Evolutionary conservation across 2,888 invertebrate species (phyloP).

Genomic region (Brachylomia viminalis): DNA sequence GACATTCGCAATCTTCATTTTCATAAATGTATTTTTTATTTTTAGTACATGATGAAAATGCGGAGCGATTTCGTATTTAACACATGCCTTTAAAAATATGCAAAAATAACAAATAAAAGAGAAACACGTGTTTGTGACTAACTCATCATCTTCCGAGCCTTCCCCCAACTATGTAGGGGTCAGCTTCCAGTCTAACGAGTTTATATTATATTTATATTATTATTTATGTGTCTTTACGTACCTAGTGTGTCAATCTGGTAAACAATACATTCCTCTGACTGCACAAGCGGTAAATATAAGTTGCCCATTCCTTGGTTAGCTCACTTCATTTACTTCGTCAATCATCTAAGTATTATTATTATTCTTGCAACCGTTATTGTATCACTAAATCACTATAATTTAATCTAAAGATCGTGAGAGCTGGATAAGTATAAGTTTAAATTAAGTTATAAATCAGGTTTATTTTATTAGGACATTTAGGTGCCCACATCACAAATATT

Average conservation of each 20-base stretch:
- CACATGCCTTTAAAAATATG: neutral
- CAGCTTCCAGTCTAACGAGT: too few relatives aligned
- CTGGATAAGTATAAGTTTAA: neutral
- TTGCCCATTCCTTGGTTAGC: neutral
- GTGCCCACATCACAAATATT: constrained; percentile 39
- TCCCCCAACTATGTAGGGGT: neutral
- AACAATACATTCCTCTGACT: neutral
- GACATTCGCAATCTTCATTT: constrained; percentile 68
- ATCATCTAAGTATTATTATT: neutral
- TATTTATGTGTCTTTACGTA: neutral
- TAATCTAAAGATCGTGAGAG: constrained; percentile 30
- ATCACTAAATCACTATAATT: constrained; percentile 33
- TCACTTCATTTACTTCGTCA: neutral
- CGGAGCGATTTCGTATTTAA: neutral
- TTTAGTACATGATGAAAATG: constrained; percentile 48
- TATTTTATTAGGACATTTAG: constrained; percentile 44
- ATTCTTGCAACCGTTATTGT: constrained; percentile 1
- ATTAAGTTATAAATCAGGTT: constrained; percentile 54
- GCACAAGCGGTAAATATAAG: neutral
- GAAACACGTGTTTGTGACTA: too few relatives aligned
- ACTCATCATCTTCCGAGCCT: neutral
- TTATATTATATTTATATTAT: too few relatives aligned
- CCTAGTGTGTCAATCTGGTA: neutral
- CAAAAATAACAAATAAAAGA: too few relatives aligned
- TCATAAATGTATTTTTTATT: constrained; percentile 66